Base-by-base conservation (phyloP, 2,888 invertebrate genomes). In the Lydus trimaculatus region DNA sequence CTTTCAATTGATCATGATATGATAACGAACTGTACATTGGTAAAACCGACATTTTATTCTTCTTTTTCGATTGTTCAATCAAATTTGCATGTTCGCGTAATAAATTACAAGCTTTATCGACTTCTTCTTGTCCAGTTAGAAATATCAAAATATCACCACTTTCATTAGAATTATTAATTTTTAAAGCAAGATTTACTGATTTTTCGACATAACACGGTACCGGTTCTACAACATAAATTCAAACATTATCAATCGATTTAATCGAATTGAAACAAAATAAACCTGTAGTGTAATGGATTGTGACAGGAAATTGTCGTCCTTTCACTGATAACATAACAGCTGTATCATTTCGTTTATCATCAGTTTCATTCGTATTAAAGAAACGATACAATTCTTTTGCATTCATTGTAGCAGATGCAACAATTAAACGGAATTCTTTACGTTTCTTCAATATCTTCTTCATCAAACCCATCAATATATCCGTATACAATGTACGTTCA, bases 341-440 rank as follows among this genome's bases (percentile, higher is more conserved):
- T 0, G 94, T 91, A 75, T 92, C 91, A 76, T 89, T 88, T 1
- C 83, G 78, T 13, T 81, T 78, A 73, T 86, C 83, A 75, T 85
- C 85, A 6, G 83, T 80, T 59, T 83, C 84, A 2, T 84, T 83
- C 0, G 87, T 63, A 85, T 93, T 92, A 81, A 96, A 96, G 85
- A 94, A 96, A 70, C 92, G 89, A 58, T 90, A 89, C 13, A 96
- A 87, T 75, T 94, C 92, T 81, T 95, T 93, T 0, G 98, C 98
- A 84, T 99, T 97, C 79, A 98, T 91, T 0, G 99, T 99, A 0
- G 99, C 99, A 0, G 99, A 99, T 0, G 97, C 94, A 31, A 99
- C 91, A 2, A 99, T 91, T 0, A 99, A 82, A 77, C 93, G 91
- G 0, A 98, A 85, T 72, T 92, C 93, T 75, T 89, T 90, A 8